Evolutionary conservation across 2,888 invertebrate species (phyloP), one percentile per base, ranked within the genome.

Genomic region (Drosophila hamatofila): DNA sequence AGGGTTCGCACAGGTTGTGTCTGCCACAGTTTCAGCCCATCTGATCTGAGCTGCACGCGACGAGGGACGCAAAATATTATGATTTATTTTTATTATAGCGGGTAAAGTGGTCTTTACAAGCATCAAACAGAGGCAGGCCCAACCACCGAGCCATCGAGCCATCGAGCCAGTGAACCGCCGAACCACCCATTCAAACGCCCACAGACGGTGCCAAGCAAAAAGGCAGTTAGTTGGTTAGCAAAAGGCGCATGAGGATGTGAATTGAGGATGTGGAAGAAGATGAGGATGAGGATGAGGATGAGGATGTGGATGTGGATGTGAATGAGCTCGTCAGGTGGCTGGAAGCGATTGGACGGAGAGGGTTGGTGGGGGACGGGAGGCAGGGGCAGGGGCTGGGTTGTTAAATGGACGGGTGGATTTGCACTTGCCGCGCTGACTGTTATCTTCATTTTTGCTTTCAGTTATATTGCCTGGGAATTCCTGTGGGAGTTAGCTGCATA

Each of bases 71-170:
- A 87, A 87, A 86, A 86, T 91, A 92, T 92, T 92, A 92, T 92
- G 92, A 92, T 92, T 92, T 92, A 92, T 92, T 92, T 92, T 91
- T 91, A 89, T 91, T 92, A 91, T 80, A 91, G 88, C 90, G 88
- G 91, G 90, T 92, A 92, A 92, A 92, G 92, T 90, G 89, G 91
- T 92, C 84, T 90, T 92, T 91, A 91, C 88, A 90, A 89, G 90
- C 89, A 86, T 88, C 89, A 86, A 89, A 81, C 89, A 80, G 82
- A 78, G 87, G 59, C 66, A 54, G 60, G 66, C 27, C 33, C 49
- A 42, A 14, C 35, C 21, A n/a, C 27, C 25, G n/a, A 14, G 33
- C 51, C 51, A 51, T 4, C 51, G 37, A 37, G 37, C 16, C 35
- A 35, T 14, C 35, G 14, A 35, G 12, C 12, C 37, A 37, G 16